Conservation (phyloP, 2,797 vertebrate species). For the Tokudaia tokunoshimensis region DNA sequence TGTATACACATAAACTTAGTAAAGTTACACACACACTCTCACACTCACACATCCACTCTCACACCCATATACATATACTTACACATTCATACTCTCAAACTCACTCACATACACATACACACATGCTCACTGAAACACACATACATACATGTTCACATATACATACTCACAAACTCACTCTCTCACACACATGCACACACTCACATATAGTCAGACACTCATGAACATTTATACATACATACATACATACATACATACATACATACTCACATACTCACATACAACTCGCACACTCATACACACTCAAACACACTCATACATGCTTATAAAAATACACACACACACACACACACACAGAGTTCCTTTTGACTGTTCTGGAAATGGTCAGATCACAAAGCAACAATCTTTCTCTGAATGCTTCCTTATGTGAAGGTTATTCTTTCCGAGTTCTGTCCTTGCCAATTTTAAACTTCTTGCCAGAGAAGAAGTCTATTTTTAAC, state of each 20-base stretch:
- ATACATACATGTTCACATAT: not conserved
- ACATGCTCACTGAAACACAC: not conserved
- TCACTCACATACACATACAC: not conserved
- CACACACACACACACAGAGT: not conserved
- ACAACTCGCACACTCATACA: not conserved
- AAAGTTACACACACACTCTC: not conserved
- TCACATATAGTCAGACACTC: not conserved
- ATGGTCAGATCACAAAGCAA: slow-evolving; percentile 65
- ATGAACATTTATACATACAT: not conserved
- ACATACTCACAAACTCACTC: not conserved
- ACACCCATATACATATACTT: not conserved
- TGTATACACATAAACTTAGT: not conserved
- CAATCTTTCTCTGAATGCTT: slow-evolving; percentile 64
- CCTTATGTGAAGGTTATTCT: slow-evolving; percentile 72
- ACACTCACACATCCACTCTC: not conserved
- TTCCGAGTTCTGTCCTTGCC: slow-evolving; percentile 75
- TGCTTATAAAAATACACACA: not conserved
- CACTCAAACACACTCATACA: not conserved
- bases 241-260: too few relatives aligned
- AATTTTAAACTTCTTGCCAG: slow-evolving; percentile 76
- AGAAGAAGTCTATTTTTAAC: slow-evolving; percentile 81
- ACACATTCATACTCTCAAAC: not conserved
- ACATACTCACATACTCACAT: not conserved
- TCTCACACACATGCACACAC: not conserved
- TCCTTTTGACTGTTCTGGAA: slow-evolving; percentile 54